Conservation (phyloP, 2,797 vertebrate species). For the Myripristis jacobus region DNA sequence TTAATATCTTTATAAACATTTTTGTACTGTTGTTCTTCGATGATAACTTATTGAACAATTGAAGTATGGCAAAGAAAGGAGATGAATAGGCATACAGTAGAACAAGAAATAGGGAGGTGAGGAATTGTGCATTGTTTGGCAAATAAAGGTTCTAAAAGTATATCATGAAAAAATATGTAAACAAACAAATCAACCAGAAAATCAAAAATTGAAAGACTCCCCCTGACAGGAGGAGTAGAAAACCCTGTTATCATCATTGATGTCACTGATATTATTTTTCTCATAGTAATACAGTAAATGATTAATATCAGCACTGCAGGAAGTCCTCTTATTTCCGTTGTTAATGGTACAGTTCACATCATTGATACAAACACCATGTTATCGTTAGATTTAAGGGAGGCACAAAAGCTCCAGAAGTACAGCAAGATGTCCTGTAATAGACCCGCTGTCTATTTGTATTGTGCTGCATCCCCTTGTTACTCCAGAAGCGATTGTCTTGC, state of each 20-base stretch:
- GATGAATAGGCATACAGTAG: conserved; percentile 59
- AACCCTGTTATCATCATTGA: conserved; percentile 87
- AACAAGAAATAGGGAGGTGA: conserved; percentile 61
- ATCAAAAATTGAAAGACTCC: conserved; percentile 56
- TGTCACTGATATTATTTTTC: conserved; percentile 80
- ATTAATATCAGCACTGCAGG: conserved; percentile 83
- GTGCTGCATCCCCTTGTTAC: conserved; percentile 39
- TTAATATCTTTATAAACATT: conserved; percentile 95
- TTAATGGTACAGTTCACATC: conserved; percentile 78
- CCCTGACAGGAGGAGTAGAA: conserved; percentile 70
- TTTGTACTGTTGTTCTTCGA: conserved; percentile 82
- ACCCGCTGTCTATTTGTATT: conserved; percentile 37
- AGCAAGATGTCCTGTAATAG: conserved; percentile 45
- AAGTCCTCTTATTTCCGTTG: conserved; percentile 68
- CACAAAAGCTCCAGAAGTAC: conserved; percentile 74
- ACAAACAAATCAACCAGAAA: conserved; percentile 69
- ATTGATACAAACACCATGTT: conserved; percentile 80
- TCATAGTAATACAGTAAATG: conserved; percentile 82
- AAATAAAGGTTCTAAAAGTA: conserved; percentile 76
- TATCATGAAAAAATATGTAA: conserved; percentile 73
- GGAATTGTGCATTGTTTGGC: conserved; percentile 73
- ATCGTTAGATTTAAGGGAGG: conserved; percentile 68
- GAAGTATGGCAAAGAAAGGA: conserved; percentile 74
- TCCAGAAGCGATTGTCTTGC: conserved; percentile 70
- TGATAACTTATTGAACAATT: conserved; percentile 82